Conservation (phyloP, 2,888 invertebrate genomes). For the Mythimna vitellina region DNA sequence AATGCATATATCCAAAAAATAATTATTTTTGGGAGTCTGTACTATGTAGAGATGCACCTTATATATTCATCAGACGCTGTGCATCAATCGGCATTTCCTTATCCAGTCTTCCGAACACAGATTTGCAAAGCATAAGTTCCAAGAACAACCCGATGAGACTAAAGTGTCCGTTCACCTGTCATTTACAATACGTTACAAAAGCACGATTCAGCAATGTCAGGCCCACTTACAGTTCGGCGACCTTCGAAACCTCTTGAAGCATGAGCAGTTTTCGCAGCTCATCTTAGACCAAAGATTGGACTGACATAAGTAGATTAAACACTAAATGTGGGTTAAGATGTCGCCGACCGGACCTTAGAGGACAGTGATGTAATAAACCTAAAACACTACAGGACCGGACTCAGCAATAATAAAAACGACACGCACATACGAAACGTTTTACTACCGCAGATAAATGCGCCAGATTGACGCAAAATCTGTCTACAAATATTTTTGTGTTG, state of each 20-base stretch:
- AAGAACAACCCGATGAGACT: not conserved
- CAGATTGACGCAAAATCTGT: slow-evolving; percentile 21
- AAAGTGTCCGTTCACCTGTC: slow-evolving; percentile 9
- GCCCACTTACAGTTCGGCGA: slow-evolving; percentile 24
- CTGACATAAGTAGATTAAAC: slow-evolving; percentile 57
- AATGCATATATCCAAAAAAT: too few relatives aligned
- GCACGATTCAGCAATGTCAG: slow-evolving; percentile 27
- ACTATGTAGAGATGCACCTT: too few relatives aligned
- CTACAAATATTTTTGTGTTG: slow-evolving; percentile 32
- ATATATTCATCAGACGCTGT: not conserved
- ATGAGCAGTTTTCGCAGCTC: not conserved
- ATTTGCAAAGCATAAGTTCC: not conserved
- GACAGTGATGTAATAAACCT: slow-evolving; percentile 62
- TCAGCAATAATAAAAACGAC: slow-evolving; percentile 26
- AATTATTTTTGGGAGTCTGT: too few relatives aligned
- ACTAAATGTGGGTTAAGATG: slow-evolving; percentile 64
- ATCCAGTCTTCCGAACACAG: not conserved
- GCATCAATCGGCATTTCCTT: not conserved
- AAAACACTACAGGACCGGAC: slow-evolving; percentile 53
- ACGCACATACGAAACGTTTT: slow-evolving; percentile 15
- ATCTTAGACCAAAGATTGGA: slow-evolving; percentile 6
- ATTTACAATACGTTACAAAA: not conserved
- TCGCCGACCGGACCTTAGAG: slow-evolving; percentile 58
- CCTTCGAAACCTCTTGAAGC: slow-evolving; percentile 19
- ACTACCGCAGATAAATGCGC: slow-evolving; percentile 29